These are phyloP conservation scores for Bucorvus abyssinicus DNA, from an alignment of 2,797 vertebrate species.

Conservation along the genomic window DNA sequence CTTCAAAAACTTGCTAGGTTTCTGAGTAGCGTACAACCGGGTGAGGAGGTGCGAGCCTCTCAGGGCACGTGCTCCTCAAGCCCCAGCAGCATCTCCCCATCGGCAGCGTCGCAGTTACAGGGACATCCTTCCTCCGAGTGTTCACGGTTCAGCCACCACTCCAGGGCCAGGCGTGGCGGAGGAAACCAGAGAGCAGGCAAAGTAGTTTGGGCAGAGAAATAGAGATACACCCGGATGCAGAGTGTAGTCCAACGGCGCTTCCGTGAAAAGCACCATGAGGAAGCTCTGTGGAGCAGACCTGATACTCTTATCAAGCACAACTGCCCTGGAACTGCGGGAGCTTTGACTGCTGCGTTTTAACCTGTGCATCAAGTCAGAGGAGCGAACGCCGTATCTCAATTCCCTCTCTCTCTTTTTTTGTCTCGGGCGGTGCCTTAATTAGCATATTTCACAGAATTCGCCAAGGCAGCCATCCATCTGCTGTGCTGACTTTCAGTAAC, in stretches of 20 bases:
- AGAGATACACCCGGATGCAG: neutral
- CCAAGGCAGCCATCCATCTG: slow-evolving; percentile 68
- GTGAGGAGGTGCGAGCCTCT: rapidly evolving
- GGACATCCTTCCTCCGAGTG: neutral
- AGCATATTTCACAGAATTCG: slow-evolving; percentile 54
- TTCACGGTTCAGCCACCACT: neutral
- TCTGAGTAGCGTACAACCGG: neutral
- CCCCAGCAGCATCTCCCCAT: neutral
- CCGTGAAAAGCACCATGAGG: neutral
- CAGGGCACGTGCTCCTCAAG: neutral
- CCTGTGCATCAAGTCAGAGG: neutral
- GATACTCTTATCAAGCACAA: neutral
- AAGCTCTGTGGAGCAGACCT: neutral
- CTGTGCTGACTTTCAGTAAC: slow-evolving; percentile 60
- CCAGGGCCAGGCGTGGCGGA: neutral
- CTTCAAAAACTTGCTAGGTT: neutral
- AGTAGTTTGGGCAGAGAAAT: neutral
- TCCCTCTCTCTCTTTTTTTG: neutral
- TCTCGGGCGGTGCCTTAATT: slow-evolving; percentile 50
- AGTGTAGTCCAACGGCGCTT: neutral
- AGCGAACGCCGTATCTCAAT: neutral
- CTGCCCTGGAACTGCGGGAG: neutral
- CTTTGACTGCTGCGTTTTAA: neutral
- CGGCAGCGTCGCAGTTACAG: rapidly evolving
- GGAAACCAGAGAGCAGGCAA: neutral